Base-by-base conservation (phyloP, 2,888 invertebrate species). In the Monopis laevigella region DNA sequence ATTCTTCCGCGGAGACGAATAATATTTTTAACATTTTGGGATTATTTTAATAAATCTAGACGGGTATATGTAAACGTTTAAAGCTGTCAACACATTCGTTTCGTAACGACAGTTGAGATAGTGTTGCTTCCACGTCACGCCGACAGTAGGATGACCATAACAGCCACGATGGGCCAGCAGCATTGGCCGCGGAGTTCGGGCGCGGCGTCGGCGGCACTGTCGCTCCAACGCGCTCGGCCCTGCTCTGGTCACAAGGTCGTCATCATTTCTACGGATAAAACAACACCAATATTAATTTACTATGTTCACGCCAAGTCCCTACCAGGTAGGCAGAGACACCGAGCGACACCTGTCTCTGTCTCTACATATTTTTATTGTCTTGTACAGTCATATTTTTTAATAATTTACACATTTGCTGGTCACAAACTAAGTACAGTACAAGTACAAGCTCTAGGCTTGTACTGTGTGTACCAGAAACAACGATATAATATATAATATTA, bases 211-310 rank as follows among this genome's bases (percentile, higher is more conserved):
- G 27, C 59, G 66, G 35, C 48, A 60, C 69, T 39, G 54, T 30
- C 30, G 12, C 32, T 17, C 32, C 32, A 32, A 3, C 32, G 61
- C 17, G 59, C 62, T 47, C 61, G 69, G 40, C 54, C 62, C 14
- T 59, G 62, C 51, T 66, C 66, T 43, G 78, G 78, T 78, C 78
- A 78, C 54, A 74, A 75, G 32, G 77, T 77, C 35, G 78, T 77
- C 51, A 65, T 62, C 75, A 75, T 73, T 55, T 77, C 78, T 78
- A 49, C 38, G 18, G 7, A 24, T 36, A 40, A 26, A 39, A 6
- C 7, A n/a, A n/a, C n/a, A n/a, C n/a, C 16, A 28, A 11, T 6
- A 39, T 38, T 12, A n/a, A 38, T 29, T 8, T 28, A 24, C 18
- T 36, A 18, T 19, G 29, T 30, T 41, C 35, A 35, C 36, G 29